A percentile compares a stretch with the other conserved stretches of the same genome.
These are phyloP conservation scores for Lathronympha strigana DNA, from an alignment of 2,888 invertebrate genomes.

Conservation along the genomic window DNA sequence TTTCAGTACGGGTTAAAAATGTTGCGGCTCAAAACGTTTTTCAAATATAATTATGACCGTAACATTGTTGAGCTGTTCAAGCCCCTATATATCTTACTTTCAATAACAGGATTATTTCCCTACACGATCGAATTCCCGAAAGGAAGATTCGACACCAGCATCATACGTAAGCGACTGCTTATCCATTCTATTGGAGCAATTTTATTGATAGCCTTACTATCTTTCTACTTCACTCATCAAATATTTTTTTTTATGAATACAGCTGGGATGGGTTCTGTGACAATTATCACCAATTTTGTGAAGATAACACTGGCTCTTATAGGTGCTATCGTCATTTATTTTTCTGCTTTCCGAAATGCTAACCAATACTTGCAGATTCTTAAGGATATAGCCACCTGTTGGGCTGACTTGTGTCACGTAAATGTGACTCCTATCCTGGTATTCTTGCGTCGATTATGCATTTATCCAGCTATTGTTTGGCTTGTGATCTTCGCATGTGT, in stretches of 20 bases:
- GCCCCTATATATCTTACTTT: conserved; percentile 20
- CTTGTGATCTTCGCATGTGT: neutral
- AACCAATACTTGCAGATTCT: neutral
- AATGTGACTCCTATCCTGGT: neutral
- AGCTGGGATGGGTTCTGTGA: neutral
- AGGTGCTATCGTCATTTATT: conserved; percentile 2
- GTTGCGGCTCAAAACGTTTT: neutral
- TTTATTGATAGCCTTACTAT: neutral
- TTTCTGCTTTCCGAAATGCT: conserved; percentile 4
- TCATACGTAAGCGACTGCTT: neutral
- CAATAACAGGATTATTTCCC: conserved; percentile 15
- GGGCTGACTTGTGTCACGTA: neutral
- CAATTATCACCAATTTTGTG: neutral
- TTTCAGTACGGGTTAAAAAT: neutral
- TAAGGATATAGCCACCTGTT: neutral
- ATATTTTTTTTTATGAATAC: neutral
- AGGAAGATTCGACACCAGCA: conserved; percentile 1
- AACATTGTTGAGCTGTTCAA: conserved; percentile 18
- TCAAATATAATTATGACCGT: conserved; percentile 1
- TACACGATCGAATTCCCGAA: conserved; percentile 30
- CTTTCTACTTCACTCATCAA: neutral
- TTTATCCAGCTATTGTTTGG: neutral
- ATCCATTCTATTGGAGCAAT: neutral
- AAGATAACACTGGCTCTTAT: neutral
- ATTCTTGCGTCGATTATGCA: neutral